phyloP scores from a whole-genome alignment of 92 coral and sea anemone species.

The Chrysogorgia sp. region DNA sequence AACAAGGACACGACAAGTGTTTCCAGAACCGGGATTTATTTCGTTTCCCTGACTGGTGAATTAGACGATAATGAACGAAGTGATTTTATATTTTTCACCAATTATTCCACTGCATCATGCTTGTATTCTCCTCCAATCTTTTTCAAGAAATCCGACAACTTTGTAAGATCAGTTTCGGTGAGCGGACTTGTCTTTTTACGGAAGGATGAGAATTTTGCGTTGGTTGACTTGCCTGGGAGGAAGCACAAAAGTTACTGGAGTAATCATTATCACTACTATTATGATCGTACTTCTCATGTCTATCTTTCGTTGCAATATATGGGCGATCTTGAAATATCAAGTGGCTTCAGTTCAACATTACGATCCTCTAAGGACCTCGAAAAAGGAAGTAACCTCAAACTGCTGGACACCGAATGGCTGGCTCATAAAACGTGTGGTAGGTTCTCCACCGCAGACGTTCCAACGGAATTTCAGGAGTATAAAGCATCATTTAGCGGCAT shows the following conservation, averaged over 20 bases:
- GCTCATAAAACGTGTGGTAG: not conserved
- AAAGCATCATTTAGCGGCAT: not conserved
- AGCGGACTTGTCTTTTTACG: not conserved
- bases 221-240: too few species aligned
- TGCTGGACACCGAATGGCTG: not conserved
- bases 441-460: not conserved
- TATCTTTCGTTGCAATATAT: constrained; percentile 8
- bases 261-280: not conserved
- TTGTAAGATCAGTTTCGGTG: not conserved
- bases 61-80: not conserved
- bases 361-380: not conserved
- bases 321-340: constrained; percentile 1
- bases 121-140: not conserved
- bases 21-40: not conserved
- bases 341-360: constrained; percentile 7
- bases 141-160: not conserved
- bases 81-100: not conserved
- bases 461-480: not conserved
- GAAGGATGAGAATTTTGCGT: not conserved
- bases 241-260: too few species aligned
- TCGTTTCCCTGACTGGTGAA: not conserved
- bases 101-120: not conserved
- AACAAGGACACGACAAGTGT: not conserved
- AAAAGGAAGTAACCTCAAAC: not conserved
- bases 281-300: not conserved